A percentile compares a stretch with the other conserved stretches of the same genome.
phyloP scores from a whole-genome alignment of 2,888 invertebrate species.

The Mesopsocus fuscifrons region DNA sequence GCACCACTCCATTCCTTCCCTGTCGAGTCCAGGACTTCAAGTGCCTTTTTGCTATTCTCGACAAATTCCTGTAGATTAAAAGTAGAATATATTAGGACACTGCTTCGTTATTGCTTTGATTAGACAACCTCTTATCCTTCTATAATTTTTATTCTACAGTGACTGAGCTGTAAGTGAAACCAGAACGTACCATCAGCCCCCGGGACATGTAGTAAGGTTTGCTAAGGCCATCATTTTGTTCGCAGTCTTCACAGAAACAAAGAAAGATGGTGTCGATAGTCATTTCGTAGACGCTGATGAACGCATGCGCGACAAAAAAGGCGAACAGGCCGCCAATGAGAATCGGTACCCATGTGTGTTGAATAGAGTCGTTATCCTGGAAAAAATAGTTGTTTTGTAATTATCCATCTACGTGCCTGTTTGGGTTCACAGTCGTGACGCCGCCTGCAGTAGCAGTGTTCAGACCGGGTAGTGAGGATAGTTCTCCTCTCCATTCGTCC shows the following conservation, averaged over 20 bases:
- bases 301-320: slow-evolving; percentile 48
- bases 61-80: slow-evolving; percentile 30
- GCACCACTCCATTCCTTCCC: slow-evolving; percentile 13
- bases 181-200: slow-evolving; percentile 32
- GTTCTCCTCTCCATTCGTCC: no score
- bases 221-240: slow-evolving; percentile 38
- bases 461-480: no score
- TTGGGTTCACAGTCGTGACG: no score
- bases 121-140: no score
- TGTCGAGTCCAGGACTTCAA: slow-evolving; percentile 19
- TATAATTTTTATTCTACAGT: no score
- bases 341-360: slow-evolving; percentile 41
- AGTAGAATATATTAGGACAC: no score
- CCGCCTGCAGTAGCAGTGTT: no score
- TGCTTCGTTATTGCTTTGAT: no score
- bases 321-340: slow-evolving; percentile 41
- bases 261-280: slow-evolving; percentile 46
- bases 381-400: no score
- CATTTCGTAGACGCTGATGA: slow-evolving; percentile 57
- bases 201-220: slow-evolving; percentile 44
- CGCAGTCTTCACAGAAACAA: slow-evolving; percentile 49
- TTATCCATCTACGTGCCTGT: no score
- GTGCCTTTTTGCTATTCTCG: slow-evolving; percentile 35
- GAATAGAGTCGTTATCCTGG: slow-evolving; percentile 33
- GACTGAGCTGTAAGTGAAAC: no score